These are phyloP conservation scores for Galbula dea DNA, from an alignment of 2,113 vertebrate genomes.

Conservation along the genomic window DNA sequence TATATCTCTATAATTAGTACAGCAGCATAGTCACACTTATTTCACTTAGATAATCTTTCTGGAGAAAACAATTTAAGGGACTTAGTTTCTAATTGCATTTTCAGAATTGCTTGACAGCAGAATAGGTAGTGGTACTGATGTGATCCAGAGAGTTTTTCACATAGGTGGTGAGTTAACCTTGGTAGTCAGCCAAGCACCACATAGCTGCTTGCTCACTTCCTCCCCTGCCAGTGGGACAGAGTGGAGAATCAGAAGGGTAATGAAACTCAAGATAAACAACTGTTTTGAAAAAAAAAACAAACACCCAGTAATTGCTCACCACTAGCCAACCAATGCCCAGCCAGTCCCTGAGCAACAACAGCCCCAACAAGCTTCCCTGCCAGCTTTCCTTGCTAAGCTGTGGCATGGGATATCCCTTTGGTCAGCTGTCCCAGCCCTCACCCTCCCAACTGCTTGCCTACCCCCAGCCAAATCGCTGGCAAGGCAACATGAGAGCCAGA, in stretches of 20 bases:
- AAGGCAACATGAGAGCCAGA: background rate
- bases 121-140: background rate
- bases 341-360: too few species aligned
- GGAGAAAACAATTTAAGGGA: background rate
- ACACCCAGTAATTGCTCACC: background rate
- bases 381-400: background rate
- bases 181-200: background rate
- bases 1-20: background rate
- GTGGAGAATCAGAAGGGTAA: background rate
- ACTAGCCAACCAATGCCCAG: background rate
- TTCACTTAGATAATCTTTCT: background rate
- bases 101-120: background rate
- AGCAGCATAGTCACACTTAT: background rate
- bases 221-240: too few species aligned
- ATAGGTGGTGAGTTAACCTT: background rate
- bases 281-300: background rate
- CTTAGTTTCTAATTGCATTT: background rate
- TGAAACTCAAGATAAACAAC: background rate
- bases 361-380: background rate
- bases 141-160: background rate
- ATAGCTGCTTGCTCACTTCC: fast-evolving
- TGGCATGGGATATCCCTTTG: background rate
- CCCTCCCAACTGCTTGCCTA: background rate
- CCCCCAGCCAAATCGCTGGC: background rate
- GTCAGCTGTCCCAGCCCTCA: fast-evolving